Base-by-base conservation (phyloP, 2,888 invertebrate genomes). In the Spilarctia lutea region DNA sequence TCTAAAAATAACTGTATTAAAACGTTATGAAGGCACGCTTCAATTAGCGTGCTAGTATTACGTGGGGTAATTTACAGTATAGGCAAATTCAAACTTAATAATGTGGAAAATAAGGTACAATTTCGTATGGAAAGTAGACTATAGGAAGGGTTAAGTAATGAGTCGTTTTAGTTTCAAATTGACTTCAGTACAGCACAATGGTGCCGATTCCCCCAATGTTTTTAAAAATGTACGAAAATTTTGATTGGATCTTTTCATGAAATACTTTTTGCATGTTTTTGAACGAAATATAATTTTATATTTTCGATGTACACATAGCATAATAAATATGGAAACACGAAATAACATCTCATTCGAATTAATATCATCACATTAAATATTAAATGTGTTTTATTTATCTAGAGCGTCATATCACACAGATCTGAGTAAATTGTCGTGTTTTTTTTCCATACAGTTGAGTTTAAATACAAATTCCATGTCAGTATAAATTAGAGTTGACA, bases 231-330 rank as follows among this genome's bases (percentile, higher is more conserved):
- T 86, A 91, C 85, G 85, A 86, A 86, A 84, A 83, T 90, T 88
- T 88, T 91, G 89, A 92, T 92, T 92, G 90, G 88, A 83, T 91
- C 91, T 83, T 88, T 87, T 88, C 83, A 87, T 88, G 87, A 91
- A 90, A 90, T 90, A 87, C 39, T 87, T 85, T 81, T 73, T 68
- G 79, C 70, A 71, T 27, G 75, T 74, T 73, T 35, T 39, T 69
- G 63, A 63, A 71, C 6, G 45, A 33, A 52, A n/a, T n/a, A 52
- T 68, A 24, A 7, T 42, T n/a, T n/a, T 20, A n/a, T 67, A 24
- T 13, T 20, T 27, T 30, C 48, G 7, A 16, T 33, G 65, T 65
- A 65, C 20, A 52, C 7, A 8, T 1, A 52, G 48, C 4, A 20
- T 6, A 48, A 48, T 20, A 48, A 48, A 48, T 48, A 48, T 48